phyloP scores from a whole-genome alignment of 2,113 vertebrate genomes.

The Malurus alboscapulatus region DNA sequence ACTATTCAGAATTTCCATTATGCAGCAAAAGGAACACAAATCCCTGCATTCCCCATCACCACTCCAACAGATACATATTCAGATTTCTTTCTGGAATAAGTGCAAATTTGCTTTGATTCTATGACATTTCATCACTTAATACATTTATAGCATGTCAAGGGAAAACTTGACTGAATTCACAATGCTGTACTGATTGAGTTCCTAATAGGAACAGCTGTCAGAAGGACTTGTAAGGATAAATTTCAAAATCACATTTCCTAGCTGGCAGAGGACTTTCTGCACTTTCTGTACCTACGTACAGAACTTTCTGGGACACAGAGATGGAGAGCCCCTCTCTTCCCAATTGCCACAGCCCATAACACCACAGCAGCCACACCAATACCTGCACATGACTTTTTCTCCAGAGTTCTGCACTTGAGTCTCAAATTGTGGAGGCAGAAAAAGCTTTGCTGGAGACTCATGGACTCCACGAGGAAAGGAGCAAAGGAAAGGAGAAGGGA shows the following conservation, averaged over 20 bases:
- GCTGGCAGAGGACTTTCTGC: background rate
- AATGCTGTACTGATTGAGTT: conserved; percentile 36
- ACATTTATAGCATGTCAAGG: conserved; percentile 37
- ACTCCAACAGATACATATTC: background rate
- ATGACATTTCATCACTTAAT: conserved; percentile 51
- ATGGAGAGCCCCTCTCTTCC: background rate
- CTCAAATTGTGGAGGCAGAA: background rate
- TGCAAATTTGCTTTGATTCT: conserved; percentile 42
- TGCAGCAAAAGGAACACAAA: background rate
- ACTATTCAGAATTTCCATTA: background rate
- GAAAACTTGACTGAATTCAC: conserved; percentile 44
- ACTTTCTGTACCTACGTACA: background rate
- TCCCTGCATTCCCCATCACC: background rate
- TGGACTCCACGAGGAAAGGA: background rate
- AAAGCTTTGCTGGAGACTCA: background rate
- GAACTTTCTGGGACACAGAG: background rate
- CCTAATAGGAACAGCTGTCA: conserved; percentile 52
- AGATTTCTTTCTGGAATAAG: conserved; percentile 36
- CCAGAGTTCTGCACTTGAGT: background rate
- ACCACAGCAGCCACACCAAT: background rate
- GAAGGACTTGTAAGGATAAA: conserved; percentile 8
- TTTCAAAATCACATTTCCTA: background rate
- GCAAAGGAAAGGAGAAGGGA: background rate
- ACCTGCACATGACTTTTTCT: background rate
- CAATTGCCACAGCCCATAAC: background rate